Percentiles rank a stretch among this genome's conserved stretches.
phyloP scores from a whole-genome alignment of 64 coral and sea anemone species.

The Anthopleura sola region DNA sequence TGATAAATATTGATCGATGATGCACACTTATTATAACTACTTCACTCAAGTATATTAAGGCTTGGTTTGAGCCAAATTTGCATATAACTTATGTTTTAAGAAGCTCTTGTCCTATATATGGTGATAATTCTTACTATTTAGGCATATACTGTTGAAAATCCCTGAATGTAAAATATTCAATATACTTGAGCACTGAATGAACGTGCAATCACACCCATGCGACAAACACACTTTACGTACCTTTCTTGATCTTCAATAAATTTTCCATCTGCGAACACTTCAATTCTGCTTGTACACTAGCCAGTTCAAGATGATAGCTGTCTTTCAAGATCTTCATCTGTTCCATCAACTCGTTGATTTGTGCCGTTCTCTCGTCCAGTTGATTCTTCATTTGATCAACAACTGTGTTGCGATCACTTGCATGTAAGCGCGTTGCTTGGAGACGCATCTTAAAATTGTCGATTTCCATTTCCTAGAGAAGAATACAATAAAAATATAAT shows the following conservation, averaged over 20 bases:
- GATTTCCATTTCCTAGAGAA: constrained; percentile 72
- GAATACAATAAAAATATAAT: background rate
- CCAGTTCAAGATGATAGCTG: constrained; percentile 80
- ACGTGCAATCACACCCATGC: background rate
- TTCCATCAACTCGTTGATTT: constrained; percentile 78
- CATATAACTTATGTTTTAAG: too few relatives aligned
- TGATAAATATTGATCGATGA: background rate
- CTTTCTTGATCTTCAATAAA: constrained; percentile 45
- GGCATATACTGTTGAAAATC: too few relatives aligned
- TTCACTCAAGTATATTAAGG: too few relatives aligned
- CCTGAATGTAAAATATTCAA: too few relatives aligned
- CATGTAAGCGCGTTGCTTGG: constrained; percentile 61
- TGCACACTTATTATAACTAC: too few relatives aligned
- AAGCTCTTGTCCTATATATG: too few relatives aligned
- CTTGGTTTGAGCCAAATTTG: too few relatives aligned
- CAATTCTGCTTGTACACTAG: constrained; percentile 72
- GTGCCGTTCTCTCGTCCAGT: constrained; percentile 60
- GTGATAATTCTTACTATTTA: too few relatives aligned
- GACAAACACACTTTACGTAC: background rate
- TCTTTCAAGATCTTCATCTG: constrained; percentile 80
- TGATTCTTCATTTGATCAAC: constrained; percentile 77
- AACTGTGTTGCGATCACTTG: constrained; percentile 60
- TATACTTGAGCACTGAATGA: too few relatives aligned
- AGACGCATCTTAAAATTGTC: constrained; percentile 75
- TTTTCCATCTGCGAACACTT: constrained; percentile 92